phyloP scores from a whole-genome alignment of 2,113 vertebrate genomes.

The Montifringilla adamsi region DNA sequence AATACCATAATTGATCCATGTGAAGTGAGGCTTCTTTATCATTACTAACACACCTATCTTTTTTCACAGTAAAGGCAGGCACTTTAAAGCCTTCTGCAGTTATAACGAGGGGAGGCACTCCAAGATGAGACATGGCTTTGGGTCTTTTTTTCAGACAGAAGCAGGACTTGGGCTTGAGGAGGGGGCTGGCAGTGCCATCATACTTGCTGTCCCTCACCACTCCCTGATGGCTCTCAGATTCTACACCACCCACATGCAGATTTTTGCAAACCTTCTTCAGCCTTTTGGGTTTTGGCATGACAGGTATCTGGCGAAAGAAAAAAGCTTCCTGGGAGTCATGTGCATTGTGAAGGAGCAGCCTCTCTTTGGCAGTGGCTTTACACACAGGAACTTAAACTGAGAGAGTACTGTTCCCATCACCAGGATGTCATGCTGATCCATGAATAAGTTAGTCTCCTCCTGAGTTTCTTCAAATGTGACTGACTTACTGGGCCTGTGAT shows the following conservation, averaged over 20 bases:
- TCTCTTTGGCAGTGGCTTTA: not conserved
- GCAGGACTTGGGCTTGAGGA: not conserved
- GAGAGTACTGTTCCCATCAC: not conserved
- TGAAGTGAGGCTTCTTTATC: not conserved
- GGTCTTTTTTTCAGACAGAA: not conserved
- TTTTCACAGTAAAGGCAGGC: not conserved
- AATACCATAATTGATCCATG: not conserved
- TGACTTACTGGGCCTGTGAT: not conserved
- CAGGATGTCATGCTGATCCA: not conserved
- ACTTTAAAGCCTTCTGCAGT: not conserved
- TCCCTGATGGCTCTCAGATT: not conserved
- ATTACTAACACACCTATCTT: not conserved
- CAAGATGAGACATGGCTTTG: rapidly evolving
- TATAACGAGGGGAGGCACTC: not conserved
- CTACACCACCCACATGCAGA: not conserved
- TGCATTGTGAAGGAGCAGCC: not conserved
- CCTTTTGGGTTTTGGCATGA: not conserved
- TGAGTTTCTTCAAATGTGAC: not conserved
- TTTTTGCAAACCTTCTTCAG: not conserved
- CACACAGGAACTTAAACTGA: not conserved
- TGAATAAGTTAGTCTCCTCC: not conserved
- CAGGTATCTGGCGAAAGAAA: not conserved
- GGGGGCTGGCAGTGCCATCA: rapidly evolving
- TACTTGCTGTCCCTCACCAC: not conserved
- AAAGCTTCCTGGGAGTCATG: not conserved